Conservation (phyloP, 2,888 invertebrate species). For the Chorisops tibialis region DNA sequence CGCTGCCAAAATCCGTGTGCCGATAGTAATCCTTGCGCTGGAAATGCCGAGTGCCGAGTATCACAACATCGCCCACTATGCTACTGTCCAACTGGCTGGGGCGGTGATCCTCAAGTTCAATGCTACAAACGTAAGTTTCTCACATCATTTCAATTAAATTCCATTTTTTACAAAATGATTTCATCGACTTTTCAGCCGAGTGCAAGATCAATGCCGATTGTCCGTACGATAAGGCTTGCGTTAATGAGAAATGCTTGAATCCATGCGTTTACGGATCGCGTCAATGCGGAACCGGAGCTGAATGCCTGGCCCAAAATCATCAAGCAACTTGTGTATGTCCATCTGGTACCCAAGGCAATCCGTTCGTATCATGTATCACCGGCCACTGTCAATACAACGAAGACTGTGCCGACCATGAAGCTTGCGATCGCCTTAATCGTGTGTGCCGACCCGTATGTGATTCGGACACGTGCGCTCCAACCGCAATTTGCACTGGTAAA, state of each 20-base stretch:
- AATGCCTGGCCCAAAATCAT: conserved; percentile 72
- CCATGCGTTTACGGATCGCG: conserved; percentile 66
- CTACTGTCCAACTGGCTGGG: conserved; percentile 78
- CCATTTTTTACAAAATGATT: neutral
- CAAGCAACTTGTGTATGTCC: conserved; percentile 80
- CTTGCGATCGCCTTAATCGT: conserved; percentile 78
- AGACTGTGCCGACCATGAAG: conserved; percentile 80
- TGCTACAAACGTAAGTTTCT: conserved; percentile 80
- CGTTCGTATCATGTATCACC: conserved; percentile 74
- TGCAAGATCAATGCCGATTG: conserved; percentile 76
- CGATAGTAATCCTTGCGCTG: conserved; percentile 74
- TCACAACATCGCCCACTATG: conserved; percentile 77
- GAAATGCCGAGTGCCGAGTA: conserved; percentile 75
- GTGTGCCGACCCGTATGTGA: conserved; percentile 80
- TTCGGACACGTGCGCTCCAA: conserved; percentile 74
- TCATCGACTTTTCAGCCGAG: conserved; percentile 60
- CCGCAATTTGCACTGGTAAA: conserved; percentile 71
- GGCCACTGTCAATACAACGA: conserved; percentile 85
- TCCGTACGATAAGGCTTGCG: conserved; percentile 78
- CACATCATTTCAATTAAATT: neutral
- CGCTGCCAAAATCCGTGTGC: conserved; percentile 79
- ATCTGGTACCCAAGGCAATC: conserved; percentile 79
- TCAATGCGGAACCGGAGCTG: conserved; percentile 75
- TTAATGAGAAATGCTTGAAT: conserved; percentile 74
- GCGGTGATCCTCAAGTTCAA: conserved; percentile 79